A percentile compares a stretch with the other conserved stretches of the same genome.
These are phyloP conservation scores for Lomographa bimaculata DNA, from an alignment of 2,888 invertebrate species.

Conservation along the genomic window DNA sequence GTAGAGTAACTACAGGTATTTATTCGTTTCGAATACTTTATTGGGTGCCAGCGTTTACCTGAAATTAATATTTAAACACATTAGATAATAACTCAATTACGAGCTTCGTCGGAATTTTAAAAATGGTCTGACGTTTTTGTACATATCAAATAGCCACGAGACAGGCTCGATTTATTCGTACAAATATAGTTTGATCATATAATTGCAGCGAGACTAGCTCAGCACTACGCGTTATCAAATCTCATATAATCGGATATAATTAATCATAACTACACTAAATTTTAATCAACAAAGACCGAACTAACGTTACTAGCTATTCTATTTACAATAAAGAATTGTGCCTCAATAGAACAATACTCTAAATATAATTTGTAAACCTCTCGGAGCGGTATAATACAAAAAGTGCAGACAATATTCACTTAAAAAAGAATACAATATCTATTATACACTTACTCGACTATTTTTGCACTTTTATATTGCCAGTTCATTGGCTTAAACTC, in stretches of 20 bases:
- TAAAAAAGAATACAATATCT: conserved; percentile 71
- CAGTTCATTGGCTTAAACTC: conserved; percentile 79
- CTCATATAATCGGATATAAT: conserved; percentile 34
- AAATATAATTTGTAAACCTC: conserved; percentile 64
- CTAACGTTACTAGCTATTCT: conserved; percentile 70
- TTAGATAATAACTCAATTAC: too few relatives aligned
- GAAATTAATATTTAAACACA: too few relatives aligned
- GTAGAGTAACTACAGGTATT: too few relatives aligned
- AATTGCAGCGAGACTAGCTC: conserved; percentile 37
- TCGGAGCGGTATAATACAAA: conserved; percentile 72
- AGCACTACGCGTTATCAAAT: conserved; percentile 34
- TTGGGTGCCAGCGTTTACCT: not conserved
- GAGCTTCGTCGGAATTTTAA: conserved; percentile 22
- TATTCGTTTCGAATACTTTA: too few relatives aligned
- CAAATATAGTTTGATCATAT: conserved; percentile 40
- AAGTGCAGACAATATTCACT: conserved; percentile 79
- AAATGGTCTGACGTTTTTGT: conserved; percentile 16
- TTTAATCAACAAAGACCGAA: conserved; percentile 59
- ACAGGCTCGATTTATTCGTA: conserved; percentile 27
- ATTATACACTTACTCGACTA: conserved; percentile 76
- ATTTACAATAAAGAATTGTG: conserved; percentile 81
- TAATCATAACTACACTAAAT: conserved; percentile 51
- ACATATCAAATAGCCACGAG: conserved; percentile 18
- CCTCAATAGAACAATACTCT: conserved; percentile 69
- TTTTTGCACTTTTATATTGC: conserved; percentile 81